These are phyloP conservation scores for Drosophila navojoa DNA, from an alignment of 1,140 invertebrate genomes.

Conservation along the genomic window DNA sequence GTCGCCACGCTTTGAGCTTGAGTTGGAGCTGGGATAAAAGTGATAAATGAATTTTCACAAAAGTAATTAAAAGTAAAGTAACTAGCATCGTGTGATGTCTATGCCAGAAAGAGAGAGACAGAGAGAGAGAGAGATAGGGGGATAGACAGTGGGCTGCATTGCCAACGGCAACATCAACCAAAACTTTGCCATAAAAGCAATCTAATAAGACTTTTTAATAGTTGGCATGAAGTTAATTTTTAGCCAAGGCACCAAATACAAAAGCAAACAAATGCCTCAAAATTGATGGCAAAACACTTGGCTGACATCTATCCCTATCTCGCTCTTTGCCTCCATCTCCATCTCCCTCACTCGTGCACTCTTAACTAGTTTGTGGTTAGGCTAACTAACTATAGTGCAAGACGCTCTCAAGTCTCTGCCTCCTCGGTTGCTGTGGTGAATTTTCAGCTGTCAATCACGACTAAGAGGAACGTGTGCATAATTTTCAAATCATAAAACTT, in stretches of 20 bases:
- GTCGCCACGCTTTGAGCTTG: slow-evolving; percentile 44
- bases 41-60: slow-evolving; percentile 83
- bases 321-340: neutral
- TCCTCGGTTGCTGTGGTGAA: neutral
- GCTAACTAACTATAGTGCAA: neutral
- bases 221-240: slow-evolving; percentile 60
- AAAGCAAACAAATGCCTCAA: slow-evolving; percentile 67
- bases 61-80: slow-evolving; percentile 83
- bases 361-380: neutral
- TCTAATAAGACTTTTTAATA: slow-evolving; percentile 83
- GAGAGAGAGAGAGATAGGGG: neutral
- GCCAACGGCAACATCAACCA: slow-evolving; percentile 44
- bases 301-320: neutral
- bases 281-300: slow-evolving; percentile 54
- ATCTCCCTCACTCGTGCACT: neutral
- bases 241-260: slow-evolving; percentile 38
- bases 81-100: slow-evolving; percentile 77
- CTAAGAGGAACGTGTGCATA: neutral
- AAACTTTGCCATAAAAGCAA: slow-evolving; percentile 75
- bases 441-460: slow-evolving; percentile 13
- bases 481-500: neutral
- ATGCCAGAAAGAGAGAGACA: slow-evolving; percentile 14
- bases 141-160: slow-evolving; percentile 4
- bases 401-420: neutral
- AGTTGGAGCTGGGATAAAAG: slow-evolving; percentile 80